Evolutionary conservation across 2,888 invertebrate genomes (phyloP).

Genomic region (Callinectes sapidus): DNA sequence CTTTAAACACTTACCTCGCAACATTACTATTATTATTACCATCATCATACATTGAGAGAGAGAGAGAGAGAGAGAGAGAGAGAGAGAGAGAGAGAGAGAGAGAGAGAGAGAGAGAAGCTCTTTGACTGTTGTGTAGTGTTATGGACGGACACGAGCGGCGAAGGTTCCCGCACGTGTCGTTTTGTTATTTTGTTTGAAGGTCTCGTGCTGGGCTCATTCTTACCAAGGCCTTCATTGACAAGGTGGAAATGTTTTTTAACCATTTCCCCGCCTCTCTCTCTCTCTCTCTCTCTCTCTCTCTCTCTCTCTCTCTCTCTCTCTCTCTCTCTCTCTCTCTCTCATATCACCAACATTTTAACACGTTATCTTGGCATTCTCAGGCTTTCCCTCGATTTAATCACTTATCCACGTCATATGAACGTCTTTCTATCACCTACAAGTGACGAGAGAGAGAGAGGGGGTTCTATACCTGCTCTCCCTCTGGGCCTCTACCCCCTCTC

Average conservation of each 20-base stretch:
- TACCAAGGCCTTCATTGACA: not conserved
- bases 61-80: too few relatives aligned
- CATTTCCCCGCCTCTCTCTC: not conserved
- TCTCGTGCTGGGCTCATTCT: not conserved
- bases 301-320: constrained; percentile 1
- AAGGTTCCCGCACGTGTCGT: not conserved
- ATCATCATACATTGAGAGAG: too few relatives aligned
- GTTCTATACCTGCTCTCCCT: not conserved
- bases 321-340: constrained; percentile 1
- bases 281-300: constrained; percentile 22
- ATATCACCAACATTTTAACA: not conserved
- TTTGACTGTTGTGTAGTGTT: not conserved
- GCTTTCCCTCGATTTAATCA: not conserved
- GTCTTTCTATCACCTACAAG: too few relatives aligned
- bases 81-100: too few relatives aligned
- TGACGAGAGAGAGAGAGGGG: not conserved
- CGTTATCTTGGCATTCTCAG: not conserved
- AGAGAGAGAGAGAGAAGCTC: not conserved
- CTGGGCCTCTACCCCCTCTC: too few relatives aligned
- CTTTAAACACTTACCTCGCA: too few relatives aligned
- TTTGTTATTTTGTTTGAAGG: not conserved
- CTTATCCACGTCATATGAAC: too few relatives aligned
- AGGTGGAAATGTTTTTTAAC: not conserved
- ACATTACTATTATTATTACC: too few relatives aligned
- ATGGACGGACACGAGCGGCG: not conserved